phyloP scores from a whole-genome alignment of 2,888 invertebrate genomes.

The Drosophila fungiperda region DNA sequence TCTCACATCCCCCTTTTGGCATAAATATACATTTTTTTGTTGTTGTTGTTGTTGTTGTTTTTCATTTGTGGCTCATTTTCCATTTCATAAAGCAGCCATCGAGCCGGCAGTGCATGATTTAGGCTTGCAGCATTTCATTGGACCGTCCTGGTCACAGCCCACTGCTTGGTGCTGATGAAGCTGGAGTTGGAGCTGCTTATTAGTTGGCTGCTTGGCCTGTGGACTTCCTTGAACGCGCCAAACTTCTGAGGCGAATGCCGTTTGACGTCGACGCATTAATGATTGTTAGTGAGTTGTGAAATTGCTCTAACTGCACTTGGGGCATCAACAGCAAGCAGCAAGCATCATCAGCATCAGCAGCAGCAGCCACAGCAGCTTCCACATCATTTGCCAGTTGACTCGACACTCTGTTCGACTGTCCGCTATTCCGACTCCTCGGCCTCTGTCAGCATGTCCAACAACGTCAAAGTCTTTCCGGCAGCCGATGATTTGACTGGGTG shows the following conservation, averaged over 20 bases:
- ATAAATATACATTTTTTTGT: slow-evolving; percentile 32
- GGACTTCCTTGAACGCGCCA: slow-evolving; percentile 73
- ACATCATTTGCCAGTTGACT: slow-evolving; percentile 72
- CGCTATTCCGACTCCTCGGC: slow-evolving; percentile 26
- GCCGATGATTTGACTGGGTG: slow-evolving; percentile 42
- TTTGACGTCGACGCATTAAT: slow-evolving; percentile 77
- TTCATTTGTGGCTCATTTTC: slow-evolving; percentile 76
- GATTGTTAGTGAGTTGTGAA: slow-evolving; percentile 81
- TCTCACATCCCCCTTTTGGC: slow-evolving; percentile 5
- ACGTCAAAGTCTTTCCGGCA: slow-evolving; percentile 78
- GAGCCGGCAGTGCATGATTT: slow-evolving; percentile 78
- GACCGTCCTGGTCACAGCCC: neutral
- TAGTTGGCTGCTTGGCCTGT: slow-evolving; percentile 59
- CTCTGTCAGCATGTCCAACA: slow-evolving; percentile 55
- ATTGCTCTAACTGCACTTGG: slow-evolving; percentile 79
- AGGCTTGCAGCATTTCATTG: slow-evolving; percentile 58
- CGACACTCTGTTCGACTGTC: slow-evolving; percentile 36
- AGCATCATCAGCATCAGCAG: slow-evolving; percentile 23
- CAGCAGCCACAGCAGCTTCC: slow-evolving; percentile 58
- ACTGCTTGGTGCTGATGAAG: slow-evolving; percentile 6
- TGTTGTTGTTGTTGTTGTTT: slow-evolving; percentile 51
- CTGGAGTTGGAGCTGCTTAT: slow-evolving; percentile 65
- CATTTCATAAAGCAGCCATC: slow-evolving; percentile 77
- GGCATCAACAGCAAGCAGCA: slow-evolving; percentile 54
- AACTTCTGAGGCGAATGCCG: slow-evolving; percentile 68